Percentiles rank a stretch among this genome's conserved stretches.
phyloP scores from a whole-genome alignment of 2,113 vertebrate species.

The Acrocephalus kingi region DNA sequence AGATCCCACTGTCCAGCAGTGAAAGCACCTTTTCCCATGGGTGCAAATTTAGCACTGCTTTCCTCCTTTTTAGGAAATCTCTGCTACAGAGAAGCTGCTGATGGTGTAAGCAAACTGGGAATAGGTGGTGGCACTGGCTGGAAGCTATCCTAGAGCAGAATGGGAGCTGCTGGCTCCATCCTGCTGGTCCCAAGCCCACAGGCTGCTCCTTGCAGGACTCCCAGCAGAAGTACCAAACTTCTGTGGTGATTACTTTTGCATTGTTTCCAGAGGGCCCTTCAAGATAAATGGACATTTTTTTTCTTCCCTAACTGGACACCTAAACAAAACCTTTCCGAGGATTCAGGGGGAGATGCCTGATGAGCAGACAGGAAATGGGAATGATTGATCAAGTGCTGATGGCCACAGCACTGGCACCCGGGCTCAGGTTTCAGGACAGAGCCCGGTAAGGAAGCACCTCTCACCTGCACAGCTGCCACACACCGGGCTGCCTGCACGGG shows the following conservation, averaged over 20 bases:
- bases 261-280: background rate
- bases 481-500: background rate
- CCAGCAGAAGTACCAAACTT: background rate
- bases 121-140: background rate
- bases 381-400: conserved; percentile 35
- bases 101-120: background rate
- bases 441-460: background rate
- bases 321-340: conserved; percentile 34
- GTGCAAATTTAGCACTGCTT: background rate
- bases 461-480: conserved; percentile 22
- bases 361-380: conserved; percentile 57
- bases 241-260: background rate
- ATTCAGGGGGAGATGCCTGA: background rate
- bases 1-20: background rate
- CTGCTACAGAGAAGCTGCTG: background rate
- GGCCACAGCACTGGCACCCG: background rate
- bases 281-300: conserved; percentile 23
- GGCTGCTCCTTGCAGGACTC: background rate
- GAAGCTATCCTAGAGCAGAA: background rate
- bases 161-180: background rate
- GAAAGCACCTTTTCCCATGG: background rate
- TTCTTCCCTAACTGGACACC: background rate
- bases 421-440: conserved; percentile 48
- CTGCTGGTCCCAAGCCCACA: background rate
- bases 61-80: background rate